Base-by-base conservation (phyloP, 1,140 invertebrate species). In the Triops longicaudatus region DNA sequence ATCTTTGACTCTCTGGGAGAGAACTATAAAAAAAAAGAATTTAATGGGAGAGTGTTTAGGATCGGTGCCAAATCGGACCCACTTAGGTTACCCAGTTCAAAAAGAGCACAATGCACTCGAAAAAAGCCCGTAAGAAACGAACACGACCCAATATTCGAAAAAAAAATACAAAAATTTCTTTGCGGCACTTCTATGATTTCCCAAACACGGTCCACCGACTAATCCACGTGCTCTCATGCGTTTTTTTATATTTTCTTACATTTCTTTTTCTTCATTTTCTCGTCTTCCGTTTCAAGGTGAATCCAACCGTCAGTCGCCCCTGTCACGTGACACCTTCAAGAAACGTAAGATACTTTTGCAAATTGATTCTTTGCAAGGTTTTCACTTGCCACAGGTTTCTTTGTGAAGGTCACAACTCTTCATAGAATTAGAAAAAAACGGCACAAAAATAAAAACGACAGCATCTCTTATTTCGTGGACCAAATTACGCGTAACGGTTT, bases 131-230 rank as follows among this genome's bases (percentile, higher is more conserved):
- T 12, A 63, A 63, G 22, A 63, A 63, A 63, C 7, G 1, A 63
- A 63, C 22, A 10, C 14, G 22, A 22, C 17, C 22, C 14, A n/a
- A 63, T 2, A 12, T 63, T n/a, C 11, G 17, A 44, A 44, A 63
- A 22, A 22, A 63, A 22, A 63, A 10, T n/a, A 17, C 22, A 6
- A 63, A n/a, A 63, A 22, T 22, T 63, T 6, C 50, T 17, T 63
- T 63, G 17, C 6, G 50, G 14, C 50, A n/a, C 50, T 63, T 63
- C 50, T 63, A 63, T 14, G 50, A 63, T 63, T 63, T 63, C 31
- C 31, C 50, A 63, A 63, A 63, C 50, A 63, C n/a, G 14, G 50
- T 63, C 50, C 50, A 63, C 50, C 50, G 50, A 63, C 50, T 63
- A 22, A 63, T 63, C 50, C 50, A 63, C 50, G 50, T 63, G 50